Evolutionary conservation across 2,113 vertebrate genomes (phyloP), one percentile per base, ranked within the genome.

Genomic region (Microcebus lehilahytsara): DNA sequence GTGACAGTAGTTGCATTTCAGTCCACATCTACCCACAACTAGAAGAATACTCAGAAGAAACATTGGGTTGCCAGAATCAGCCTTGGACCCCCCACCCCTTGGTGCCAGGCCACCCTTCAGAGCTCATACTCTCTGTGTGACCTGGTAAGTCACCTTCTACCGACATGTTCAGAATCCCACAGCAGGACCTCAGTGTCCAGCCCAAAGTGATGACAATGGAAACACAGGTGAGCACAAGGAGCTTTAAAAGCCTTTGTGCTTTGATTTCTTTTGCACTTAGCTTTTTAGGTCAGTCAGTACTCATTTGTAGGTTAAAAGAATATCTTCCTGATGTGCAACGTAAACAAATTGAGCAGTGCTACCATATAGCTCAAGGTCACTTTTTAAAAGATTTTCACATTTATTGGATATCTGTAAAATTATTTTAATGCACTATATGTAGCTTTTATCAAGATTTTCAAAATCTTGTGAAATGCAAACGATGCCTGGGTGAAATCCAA

Each of bases 111-210:
- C 23, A 34, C 20, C 9, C 30, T 5, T 40, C 5, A 25, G 64
- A 80, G 34, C 66, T 66, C 27, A 51, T 9, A 37, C 22, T 16
- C 11, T 78, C 17, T 32, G 42, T 81, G 51, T 14, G 67, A 67
- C 6, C 14, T 32, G 9, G 4, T n/a, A n/a, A 69, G 53, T 23
- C 37, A 32, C 78, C 20, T 19, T 12, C 34, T 46, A 25, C 42
- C 13, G 8, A 34, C 78, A 49, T 2, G 13, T 20, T 89, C 53
- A 34, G 77, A 40, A 79, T 27, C 69, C 46, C n/a, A 27, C 84
- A 20, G 1, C 1, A 30, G 34, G 25, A 12, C 20, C 23, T 30
- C 37, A 0, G 1, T 11, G 3, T 27, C 7, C 3, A 1, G 22
- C 32, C 23, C 62, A 56, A 60, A 14, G 51, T 7, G 23, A 37